Evolutionary conservation across 2,113 vertebrate species (phyloP), one percentile per base, ranked within the genome.

Genomic region (Prunella himalayana): DNA sequence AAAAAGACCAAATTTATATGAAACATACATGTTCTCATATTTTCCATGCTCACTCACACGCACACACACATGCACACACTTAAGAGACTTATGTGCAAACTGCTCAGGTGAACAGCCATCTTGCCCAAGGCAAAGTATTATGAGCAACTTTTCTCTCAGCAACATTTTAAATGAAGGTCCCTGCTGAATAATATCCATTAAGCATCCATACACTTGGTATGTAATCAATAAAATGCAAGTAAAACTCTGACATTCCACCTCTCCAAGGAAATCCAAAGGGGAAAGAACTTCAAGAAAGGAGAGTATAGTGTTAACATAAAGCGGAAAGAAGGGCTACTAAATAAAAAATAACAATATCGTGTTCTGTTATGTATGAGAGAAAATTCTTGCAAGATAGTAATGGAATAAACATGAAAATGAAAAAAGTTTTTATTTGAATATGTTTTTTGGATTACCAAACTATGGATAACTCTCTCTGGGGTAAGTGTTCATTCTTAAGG

Each of bases 11-110:
- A 81, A 76, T 64, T 63, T 14, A 54, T 50, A 35, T 10, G 76
- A 60, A 65, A 31, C 8, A 22, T 23, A 30, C 1, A 13, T 42
- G 3, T 23, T 77, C 16, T 63, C 5, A 23, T 50, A 64, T 69
- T 82, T 94, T 50, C 31, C 25, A 8, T 47, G 8, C 7, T 51
- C 21, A 27, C 7, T 37, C 37, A 24, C 6, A 15, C 9, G 10
- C 3, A 15, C 9, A 11, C 3, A n/a, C 18, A 20, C 6, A 28
- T 4, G 9, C 10, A 10, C 21, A 28, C 7, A 3, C 27, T 13
- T 39, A 37, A 12, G 21, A 68, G 6, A 37, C 2, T 53, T 68
- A 16, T 4, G 6, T 11, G 4, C 5, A 5, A 77, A 28, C 11
- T 63, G 20, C 31, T 72, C 2, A 15, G 18, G 21, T 10, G 3